A percentile compares a stretch with the other conserved stretches of the same genome.
These are phyloP conservation scores for Psittacula echo DNA, from an alignment of 2,797 vertebrate genomes.

Conservation along the genomic window DNA sequence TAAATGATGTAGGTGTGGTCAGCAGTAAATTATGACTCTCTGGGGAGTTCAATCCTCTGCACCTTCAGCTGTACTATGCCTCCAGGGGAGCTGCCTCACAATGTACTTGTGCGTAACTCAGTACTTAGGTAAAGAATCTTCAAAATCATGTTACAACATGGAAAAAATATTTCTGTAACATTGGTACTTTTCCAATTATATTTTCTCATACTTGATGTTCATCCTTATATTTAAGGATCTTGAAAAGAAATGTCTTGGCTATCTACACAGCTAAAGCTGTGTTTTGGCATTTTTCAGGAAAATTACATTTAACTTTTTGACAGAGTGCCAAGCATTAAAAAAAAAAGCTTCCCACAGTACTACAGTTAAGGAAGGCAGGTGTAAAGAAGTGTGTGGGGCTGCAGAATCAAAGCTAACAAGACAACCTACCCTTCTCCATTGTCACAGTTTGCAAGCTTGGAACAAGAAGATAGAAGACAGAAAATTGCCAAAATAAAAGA, in stretches of 20 bases:
- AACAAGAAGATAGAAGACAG: neutral
- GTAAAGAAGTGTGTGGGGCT: neutral
- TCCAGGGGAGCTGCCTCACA: neutral
- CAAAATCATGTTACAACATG: slow-evolving; percentile 60
- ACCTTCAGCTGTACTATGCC: slow-evolving; percentile 19
- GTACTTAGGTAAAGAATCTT: slow-evolving; percentile 1
- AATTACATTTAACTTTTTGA: neutral
- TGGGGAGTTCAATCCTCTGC: slow-evolving; percentile 27
- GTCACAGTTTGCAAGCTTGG: neutral
- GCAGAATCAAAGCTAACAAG: neutral
- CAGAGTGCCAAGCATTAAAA: neutral
- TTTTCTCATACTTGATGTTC: slow-evolving; percentile 44
- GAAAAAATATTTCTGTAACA: slow-evolving; percentile 39
- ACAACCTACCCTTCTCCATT: neutral
- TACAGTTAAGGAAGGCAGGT: neutral
- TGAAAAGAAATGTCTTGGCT: neutral
- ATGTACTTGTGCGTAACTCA: neutral
- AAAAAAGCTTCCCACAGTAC: neutral
- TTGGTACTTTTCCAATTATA: slow-evolving; percentile 35
- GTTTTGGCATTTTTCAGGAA: slow-evolving; percentile 1
- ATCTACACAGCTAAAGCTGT: neutral
- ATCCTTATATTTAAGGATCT: neutral
- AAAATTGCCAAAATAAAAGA: neutral
- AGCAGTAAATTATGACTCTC: slow-evolving; percentile 47
- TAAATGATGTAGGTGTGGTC: slow-evolving; percentile 37